Evolutionary conservation across 2,113 vertebrate species (phyloP).

Genomic region (Platichthys flesus): DNA sequence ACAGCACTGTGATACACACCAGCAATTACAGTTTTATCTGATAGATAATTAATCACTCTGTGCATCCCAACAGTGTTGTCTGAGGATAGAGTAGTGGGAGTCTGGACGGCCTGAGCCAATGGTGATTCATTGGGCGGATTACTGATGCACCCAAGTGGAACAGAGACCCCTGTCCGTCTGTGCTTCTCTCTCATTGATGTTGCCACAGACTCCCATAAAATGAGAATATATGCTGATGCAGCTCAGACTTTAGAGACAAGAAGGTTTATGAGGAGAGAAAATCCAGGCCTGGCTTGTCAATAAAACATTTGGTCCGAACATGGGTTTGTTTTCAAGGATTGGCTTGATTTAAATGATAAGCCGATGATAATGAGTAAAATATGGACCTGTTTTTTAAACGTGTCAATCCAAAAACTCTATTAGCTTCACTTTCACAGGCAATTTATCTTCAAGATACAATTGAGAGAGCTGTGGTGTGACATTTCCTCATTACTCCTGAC

Average conservation of each 20-base stretch:
- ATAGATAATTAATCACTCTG: slow-evolving; percentile 37
- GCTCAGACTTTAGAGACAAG: slow-evolving; percentile 6
- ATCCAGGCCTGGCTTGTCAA: background rate
- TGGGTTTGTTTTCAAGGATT: background rate
- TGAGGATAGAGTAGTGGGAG: slow-evolving; percentile 26
- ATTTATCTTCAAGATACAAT: slow-evolving; percentile 18
- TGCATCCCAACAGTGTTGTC: slow-evolving; percentile 20
- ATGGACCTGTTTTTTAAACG: background rate
- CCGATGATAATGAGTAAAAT: background rate
- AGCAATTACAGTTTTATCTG: slow-evolving; percentile 31
- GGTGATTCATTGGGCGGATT: slow-evolving; percentile 45
- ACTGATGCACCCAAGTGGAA: slow-evolving; percentile 25
- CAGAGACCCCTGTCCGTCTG: background rate
- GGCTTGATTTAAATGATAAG: background rate
- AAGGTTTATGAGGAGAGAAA: background rate
- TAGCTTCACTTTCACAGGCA: slow-evolving; percentile 11
- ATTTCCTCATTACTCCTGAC: slow-evolving; percentile 6
- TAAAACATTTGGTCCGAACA: too few species aligned
- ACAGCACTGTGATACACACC: slow-evolving; percentile 23
- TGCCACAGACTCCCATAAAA: slow-evolving; percentile 18
- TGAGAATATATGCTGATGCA: slow-evolving; percentile 42
- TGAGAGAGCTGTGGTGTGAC: background rate
- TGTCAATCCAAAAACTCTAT: background rate
- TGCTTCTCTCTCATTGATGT: slow-evolving; percentile 6
- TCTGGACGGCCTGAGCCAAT: slow-evolving; percentile 14